phyloP scores from a whole-genome alignment of 2,113 vertebrate genomes.

The Dromaius novaehollandiae region DNA sequence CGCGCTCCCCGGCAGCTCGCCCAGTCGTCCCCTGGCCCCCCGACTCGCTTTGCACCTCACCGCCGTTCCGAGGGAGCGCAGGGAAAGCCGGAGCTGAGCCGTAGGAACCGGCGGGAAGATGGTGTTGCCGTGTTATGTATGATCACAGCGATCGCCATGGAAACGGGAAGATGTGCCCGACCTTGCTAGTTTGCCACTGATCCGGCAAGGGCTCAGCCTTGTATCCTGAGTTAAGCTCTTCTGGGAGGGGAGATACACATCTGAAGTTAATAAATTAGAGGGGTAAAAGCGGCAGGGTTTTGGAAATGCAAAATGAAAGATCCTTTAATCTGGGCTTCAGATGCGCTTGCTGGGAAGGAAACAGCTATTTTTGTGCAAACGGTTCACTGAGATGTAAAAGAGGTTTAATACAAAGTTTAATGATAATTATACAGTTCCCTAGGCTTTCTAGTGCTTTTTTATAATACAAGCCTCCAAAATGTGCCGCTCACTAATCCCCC shows the following conservation, averaged over 20 bases:
- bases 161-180: conserved; percentile 50
- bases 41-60: background rate
- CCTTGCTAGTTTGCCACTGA: conserved; percentile 50
- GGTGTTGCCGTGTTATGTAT: conserved; percentile 16
- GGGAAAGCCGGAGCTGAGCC: conserved; percentile 31
- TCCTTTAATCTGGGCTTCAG: background rate
- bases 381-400: background rate
- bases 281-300: background rate
- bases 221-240: background rate
- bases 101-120: background rate
- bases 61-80: background rate
- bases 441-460: background rate
- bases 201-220: conserved; percentile 46
- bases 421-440: background rate
- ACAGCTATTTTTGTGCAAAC: background rate
- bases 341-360: background rate
- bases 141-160: conserved; percentile 38
- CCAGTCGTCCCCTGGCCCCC: background rate
- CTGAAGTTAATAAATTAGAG: background rate
- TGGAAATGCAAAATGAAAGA: background rate
- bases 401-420: background rate
- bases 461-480: accelerated
- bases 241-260: conserved; percentile 5
- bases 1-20: background rate
- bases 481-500: background rate